Percentiles rank a stretch among this genome's conserved stretches.
These are phyloP conservation scores for Perizoma flavofasciatum DNA, from an alignment of 2,888 invertebrate species.

Conservation along the genomic window DNA sequence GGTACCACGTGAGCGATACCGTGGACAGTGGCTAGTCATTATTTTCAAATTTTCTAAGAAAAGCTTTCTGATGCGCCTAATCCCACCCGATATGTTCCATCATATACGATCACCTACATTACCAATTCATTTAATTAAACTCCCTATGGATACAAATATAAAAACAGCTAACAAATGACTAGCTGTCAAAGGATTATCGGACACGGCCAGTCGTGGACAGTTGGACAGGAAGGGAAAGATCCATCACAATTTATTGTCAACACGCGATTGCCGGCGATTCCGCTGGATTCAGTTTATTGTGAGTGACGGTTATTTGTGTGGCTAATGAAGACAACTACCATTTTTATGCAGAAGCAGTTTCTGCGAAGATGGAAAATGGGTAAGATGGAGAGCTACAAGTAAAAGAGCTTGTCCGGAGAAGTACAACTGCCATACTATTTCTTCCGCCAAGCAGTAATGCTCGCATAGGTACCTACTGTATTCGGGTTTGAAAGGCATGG, in stretches of 20 bases:
- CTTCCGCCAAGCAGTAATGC: too few species aligned
- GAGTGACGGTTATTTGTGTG: conserved; percentile 14
- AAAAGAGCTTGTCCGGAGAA: too few species aligned
- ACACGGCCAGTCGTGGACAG: conserved; percentile 26
- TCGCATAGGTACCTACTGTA: too few species aligned
- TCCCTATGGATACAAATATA: not conserved
- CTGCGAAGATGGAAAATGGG: too few species aligned
- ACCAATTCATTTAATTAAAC: too few species aligned
- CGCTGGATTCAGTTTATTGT: conserved; percentile 15
- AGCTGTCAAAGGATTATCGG: conserved; percentile 35
- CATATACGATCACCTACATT: not conserved
- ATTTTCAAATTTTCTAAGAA: not conserved
- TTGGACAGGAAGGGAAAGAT: conserved; percentile 29
- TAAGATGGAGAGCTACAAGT: too few species aligned
- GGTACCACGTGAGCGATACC: too few species aligned
- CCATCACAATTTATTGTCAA: conserved; percentile 32
- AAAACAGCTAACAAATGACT: conserved; percentile 10
- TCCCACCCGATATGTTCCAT: not conserved
- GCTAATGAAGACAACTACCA: conserved; percentile 3
- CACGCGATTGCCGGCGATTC: conserved; percentile 19
- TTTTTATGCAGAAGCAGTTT: too few species aligned
- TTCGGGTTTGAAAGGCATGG: too few species aligned
- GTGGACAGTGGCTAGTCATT: too few species aligned
- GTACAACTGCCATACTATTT: too few species aligned
- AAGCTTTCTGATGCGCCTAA: not conserved